Conservation (phyloP, 2,888 invertebrate species). For the Eupithecia insigniata region DNA sequence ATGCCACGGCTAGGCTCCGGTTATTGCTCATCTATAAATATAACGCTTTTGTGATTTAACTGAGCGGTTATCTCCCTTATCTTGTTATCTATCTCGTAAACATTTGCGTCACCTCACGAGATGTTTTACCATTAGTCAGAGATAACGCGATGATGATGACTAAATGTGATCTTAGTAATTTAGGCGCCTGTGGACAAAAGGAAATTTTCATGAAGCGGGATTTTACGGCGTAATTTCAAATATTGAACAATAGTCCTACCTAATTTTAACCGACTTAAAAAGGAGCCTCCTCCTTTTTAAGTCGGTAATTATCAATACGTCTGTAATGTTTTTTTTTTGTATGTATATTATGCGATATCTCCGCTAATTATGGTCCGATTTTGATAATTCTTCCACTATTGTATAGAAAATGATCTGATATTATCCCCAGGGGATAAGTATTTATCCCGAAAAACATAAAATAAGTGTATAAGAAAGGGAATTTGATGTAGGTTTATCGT, state of each 20-base stretch:
- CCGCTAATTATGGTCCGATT: too few species aligned
- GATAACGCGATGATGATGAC: neutral
- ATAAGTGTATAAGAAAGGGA: too few species aligned
- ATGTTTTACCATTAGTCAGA: constrained; percentile 8
- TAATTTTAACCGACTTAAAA: too few species aligned
- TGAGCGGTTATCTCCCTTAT: neutral
- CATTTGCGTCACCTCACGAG: constrained; percentile 11
- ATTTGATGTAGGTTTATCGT: too few species aligned
- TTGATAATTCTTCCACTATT: too few species aligned
- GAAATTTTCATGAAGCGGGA: neutral
- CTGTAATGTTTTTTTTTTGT: too few species aligned
- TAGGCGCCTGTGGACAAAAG: neutral
- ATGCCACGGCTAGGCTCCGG: neutral
- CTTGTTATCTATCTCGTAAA: constrained; percentile 9
- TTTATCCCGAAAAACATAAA: too few species aligned
- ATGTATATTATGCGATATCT: too few species aligned
- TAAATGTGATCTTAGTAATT: neutral
- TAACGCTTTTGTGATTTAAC: neutral
- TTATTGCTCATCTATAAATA: constrained; percentile 4
- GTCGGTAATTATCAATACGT: too few species aligned
- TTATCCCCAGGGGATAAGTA: too few species aligned
- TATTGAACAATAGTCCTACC: neutral
- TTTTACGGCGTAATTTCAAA: neutral
- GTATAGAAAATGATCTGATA: too few species aligned
- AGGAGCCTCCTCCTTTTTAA: too few species aligned